Evolutionary conservation across 2,113 vertebrate species (phyloP).

Genomic region (Electrona antarctica): DNA sequence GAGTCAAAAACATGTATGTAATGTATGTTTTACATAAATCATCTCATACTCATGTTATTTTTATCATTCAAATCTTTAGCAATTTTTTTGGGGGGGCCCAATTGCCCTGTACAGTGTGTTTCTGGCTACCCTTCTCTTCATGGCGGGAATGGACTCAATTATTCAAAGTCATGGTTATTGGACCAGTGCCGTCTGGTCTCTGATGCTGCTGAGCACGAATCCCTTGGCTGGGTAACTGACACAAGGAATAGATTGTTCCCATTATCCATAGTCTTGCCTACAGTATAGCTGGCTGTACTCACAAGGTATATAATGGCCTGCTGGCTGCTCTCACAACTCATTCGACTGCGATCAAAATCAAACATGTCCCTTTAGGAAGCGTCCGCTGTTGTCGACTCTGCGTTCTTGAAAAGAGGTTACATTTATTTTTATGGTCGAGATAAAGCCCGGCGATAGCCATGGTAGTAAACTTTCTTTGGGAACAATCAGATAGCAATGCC

Average conservation of each 20-base stretch:
- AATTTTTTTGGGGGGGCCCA: conserved; percentile 58
- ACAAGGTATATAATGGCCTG: background rate
- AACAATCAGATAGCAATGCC: background rate
- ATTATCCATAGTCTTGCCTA: background rate
- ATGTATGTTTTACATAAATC: conserved; percentile 17
- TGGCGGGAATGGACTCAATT: conserved; percentile 45
- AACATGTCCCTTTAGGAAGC: background rate
- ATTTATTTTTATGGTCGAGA: conserved; percentile 7
- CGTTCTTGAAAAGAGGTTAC: conserved; percentile 5
- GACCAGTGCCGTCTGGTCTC: conserved; percentile 18
- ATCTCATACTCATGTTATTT: too few species aligned
- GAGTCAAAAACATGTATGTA: too few species aligned
- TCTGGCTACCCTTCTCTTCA: conserved; percentile 48
- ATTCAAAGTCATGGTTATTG: conserved; percentile 57
- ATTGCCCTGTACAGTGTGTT: conserved; percentile 54
- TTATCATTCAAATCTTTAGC: too few species aligned
- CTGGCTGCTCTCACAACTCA: background rate
- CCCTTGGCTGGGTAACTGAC: conserved; percentile 40
- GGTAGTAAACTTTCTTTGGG: background rate
- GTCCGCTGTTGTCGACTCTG: background rate
- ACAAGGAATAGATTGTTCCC: conserved; percentile 35
- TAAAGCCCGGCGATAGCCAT: background rate
- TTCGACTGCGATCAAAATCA: background rate
- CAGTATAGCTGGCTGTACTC: background rate
- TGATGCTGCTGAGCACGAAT: conserved; percentile 32